Evolutionary conservation across 2,797 vertebrate genomes (phyloP).

Genomic region (Pseudochirops corinnae): DNA sequence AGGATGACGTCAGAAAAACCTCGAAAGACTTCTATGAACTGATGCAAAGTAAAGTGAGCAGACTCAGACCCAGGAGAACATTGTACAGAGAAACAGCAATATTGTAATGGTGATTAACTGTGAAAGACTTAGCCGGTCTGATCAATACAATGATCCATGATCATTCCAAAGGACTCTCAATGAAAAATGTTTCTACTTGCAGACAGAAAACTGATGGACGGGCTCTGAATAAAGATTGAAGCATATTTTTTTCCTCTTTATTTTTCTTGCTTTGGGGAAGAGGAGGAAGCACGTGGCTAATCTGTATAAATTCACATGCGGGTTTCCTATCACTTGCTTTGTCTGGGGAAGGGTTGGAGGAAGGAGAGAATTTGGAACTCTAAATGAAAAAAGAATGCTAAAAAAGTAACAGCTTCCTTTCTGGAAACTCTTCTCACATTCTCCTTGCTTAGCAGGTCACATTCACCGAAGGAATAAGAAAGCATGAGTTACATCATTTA

Average conservation of each 20-base stretch:
- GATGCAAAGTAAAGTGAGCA: background rate
- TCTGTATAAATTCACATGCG: background rate
- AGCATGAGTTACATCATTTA: background rate
- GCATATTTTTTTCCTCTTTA: background rate
- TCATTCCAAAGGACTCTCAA: background rate
- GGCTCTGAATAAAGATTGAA: background rate
- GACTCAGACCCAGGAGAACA: no score
- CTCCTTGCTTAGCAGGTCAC: background rate
- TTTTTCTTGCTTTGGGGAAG: background rate
- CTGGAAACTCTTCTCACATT: background rate
- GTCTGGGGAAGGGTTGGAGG: background rate
- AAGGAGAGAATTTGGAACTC: background rate
- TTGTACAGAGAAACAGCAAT: background rate
- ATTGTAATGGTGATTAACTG: background rate
- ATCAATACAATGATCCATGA: background rate
- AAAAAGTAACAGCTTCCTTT: constrained; percentile 17
- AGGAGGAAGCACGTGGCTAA: background rate
- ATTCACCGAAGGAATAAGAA: background rate
- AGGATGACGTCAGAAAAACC: background rate
- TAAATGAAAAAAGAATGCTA: background rate
- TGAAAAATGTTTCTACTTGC: background rate
- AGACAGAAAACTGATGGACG: background rate
- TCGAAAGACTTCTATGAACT: background rate
- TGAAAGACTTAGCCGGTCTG: background rate
- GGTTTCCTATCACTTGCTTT: background rate